A percentile compares a stretch with the other conserved stretches of the same genome.
These are phyloP conservation scores for Archocentrus centrarchus DNA, from an alignment of 2,113 vertebrate genomes.

Conservation along the genomic window DNA sequence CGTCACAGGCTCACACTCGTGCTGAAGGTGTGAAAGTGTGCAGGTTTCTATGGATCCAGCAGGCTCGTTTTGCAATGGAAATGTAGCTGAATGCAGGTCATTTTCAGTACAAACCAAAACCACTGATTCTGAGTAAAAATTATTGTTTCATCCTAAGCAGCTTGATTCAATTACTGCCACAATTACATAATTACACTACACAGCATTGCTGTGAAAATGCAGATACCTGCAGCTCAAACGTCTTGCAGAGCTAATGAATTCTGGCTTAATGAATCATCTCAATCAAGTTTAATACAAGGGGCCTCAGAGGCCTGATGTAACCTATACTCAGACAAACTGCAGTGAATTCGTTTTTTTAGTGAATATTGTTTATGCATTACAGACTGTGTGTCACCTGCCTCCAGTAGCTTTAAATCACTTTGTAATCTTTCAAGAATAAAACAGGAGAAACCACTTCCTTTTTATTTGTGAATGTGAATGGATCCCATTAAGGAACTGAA, in stretches of 20 bases:
- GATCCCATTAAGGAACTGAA: no score
- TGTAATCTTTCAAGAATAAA: no score
- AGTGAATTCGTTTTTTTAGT: background rate
- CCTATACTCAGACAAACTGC: background rate
- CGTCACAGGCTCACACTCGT: background rate
- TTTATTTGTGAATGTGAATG: no score
- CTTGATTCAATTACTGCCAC: background rate
- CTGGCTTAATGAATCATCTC: background rate
- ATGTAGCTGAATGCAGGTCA: rapidly evolving
- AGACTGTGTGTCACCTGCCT: background rate
- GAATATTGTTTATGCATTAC: background rate
- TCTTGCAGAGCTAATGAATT: slow-evolving; percentile 1
- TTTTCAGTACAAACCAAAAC: background rate
- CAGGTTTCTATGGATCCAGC: background rate
- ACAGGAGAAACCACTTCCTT: no score
- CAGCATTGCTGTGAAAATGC: background rate
- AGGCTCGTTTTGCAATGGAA: background rate
- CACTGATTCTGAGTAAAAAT: background rate
- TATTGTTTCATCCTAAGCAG: background rate
- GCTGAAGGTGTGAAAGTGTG: background rate
- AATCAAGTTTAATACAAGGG: background rate
- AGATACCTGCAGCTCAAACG: background rate
- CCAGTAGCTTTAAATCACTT: no score
- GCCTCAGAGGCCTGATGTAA: background rate
- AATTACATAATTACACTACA: background rate